These are phyloP conservation scores for Adela reaumurella DNA, from an alignment of 2,888 invertebrate genomes.

Conservation along the genomic window DNA sequence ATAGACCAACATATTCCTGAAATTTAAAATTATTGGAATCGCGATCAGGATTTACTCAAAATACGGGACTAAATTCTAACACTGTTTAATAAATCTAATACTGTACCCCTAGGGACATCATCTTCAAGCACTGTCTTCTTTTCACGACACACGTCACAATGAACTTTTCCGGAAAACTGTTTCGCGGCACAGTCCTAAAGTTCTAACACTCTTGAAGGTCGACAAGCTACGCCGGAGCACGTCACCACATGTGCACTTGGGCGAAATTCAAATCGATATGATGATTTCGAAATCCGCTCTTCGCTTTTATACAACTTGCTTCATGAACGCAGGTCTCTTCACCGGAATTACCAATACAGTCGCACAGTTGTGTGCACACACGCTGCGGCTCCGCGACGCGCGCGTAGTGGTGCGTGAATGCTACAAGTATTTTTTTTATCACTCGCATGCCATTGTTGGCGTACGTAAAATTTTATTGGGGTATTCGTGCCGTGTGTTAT, in stretches of 20 bases:
- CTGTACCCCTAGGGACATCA: neutral
- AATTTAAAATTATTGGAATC: too few relatives aligned
- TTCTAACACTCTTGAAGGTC: neutral
- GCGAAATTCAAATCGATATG: slow-evolving; percentile 49
- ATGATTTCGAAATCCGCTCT: slow-evolving; percentile 51
- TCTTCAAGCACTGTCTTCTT: neutral
- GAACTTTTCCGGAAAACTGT: too few relatives aligned
- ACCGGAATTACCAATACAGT: slow-evolving; percentile 23
- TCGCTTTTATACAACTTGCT: slow-evolving; percentile 51
- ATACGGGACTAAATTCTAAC: too few relatives aligned
- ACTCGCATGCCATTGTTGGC: neutral
- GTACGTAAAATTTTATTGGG: slow-evolving; percentile 26
- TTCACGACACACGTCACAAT: neutral
- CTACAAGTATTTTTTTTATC: neutral
- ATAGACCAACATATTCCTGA: too few relatives aligned
- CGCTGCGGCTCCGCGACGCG: slow-evolving; percentile 20
- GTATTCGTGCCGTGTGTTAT: slow-evolving; percentile 33
- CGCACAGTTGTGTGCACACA: slow-evolving; percentile 9
- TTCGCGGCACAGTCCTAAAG: neutral
- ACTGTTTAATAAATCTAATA: slow-evolving; percentile 3
- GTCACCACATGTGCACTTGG: slow-evolving; percentile 35
- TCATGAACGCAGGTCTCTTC: slow-evolving; percentile 40
- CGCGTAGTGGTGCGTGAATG: neutral
- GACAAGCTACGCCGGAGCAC: neutral
- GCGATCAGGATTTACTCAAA: too few relatives aligned